Conservation (phyloP, 2,888 invertebrate genomes). For the Subacronicta megacephala region DNA sequence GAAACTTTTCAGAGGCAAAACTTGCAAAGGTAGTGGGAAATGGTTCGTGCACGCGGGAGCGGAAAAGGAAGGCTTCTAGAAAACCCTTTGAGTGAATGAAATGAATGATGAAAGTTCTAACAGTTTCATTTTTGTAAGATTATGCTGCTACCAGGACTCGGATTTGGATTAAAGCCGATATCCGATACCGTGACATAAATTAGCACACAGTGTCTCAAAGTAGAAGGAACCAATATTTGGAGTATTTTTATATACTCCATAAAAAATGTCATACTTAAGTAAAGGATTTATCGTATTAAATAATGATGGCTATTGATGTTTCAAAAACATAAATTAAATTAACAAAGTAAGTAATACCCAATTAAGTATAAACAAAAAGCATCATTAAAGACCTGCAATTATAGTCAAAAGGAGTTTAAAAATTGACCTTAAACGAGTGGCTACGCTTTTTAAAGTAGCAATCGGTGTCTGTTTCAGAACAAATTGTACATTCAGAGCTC, state of each 20-base stretch:
- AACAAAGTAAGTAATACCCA: constrained; percentile 27
- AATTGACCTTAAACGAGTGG: constrained; percentile 75
- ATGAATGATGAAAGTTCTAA: constrained; percentile 81
- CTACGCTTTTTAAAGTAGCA: constrained; percentile 81
- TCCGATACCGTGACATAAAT: constrained; percentile 80
- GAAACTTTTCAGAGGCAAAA: constrained; percentile 71
- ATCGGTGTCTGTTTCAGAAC: constrained; percentile 86
- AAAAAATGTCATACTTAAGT: background rate
- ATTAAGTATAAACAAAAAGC: constrained; percentile 43
- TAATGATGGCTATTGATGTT: background rate
- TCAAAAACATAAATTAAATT: constrained; percentile 3
- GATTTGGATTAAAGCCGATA: constrained; percentile 80
- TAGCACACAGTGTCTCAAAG: constrained; percentile 66
- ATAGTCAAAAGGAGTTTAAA: constrained; percentile 53
- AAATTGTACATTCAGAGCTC: constrained; percentile 85
- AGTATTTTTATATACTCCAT: background rate
- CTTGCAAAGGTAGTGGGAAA: constrained; percentile 69
- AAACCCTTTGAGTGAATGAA: constrained; percentile 70
- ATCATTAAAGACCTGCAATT: constrained; percentile 54
- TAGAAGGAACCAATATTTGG: constrained; percentile 21
- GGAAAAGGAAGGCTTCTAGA: constrained; percentile 73
- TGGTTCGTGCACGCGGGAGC: constrained; percentile 67
- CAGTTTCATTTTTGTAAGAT: constrained; percentile 80
- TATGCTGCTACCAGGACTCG: constrained; percentile 77
- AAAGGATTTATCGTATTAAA: background rate